Evolutionary conservation across 2,797 vertebrate species (phyloP).

Genomic region (Sebastes nivosus): DNA sequence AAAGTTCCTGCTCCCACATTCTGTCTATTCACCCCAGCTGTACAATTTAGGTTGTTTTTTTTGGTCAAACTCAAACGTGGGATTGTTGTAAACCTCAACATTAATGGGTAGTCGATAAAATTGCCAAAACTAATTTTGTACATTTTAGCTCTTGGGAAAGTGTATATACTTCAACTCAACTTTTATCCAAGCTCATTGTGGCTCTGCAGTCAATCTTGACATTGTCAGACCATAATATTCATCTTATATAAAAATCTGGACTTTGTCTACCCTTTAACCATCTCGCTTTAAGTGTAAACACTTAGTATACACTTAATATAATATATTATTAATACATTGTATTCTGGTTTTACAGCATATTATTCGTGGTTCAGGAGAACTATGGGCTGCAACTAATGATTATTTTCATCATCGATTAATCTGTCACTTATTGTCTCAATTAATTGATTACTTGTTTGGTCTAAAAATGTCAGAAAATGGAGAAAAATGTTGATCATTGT

Average conservation of each 20-base stretch:
- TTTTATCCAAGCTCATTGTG: not conserved
- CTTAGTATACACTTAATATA: not conserved
- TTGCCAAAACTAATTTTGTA: constrained; percentile 10
- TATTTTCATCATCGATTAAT: no score
- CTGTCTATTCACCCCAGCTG: constrained; percentile 29
- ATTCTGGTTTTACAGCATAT: not conserved
- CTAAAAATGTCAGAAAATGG: no score
- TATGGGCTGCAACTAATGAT: not conserved
- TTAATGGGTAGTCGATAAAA: constrained; percentile 20
- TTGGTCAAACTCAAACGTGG: constrained; percentile 19
- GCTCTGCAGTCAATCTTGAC: not conserved
- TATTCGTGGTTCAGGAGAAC: constrained; percentile 8
- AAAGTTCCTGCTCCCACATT: not conserved
- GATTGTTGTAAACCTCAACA: constrained; percentile 28
- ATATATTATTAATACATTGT: not conserved
- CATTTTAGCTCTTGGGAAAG: constrained; percentile 14
- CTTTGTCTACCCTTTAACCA: not conserved
- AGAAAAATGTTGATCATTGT: no score
- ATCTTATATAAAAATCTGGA: not conserved
- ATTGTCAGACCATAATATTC: not conserved
- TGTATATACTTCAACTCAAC: not conserved
- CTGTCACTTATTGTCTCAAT: no score
- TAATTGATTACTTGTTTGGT: no score
- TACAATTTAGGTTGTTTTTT: constrained; percentile 1
- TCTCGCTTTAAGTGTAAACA: not conserved